Conservation (phyloP, 2,113 vertebrate species). For the Carlito syrichta region DNA sequence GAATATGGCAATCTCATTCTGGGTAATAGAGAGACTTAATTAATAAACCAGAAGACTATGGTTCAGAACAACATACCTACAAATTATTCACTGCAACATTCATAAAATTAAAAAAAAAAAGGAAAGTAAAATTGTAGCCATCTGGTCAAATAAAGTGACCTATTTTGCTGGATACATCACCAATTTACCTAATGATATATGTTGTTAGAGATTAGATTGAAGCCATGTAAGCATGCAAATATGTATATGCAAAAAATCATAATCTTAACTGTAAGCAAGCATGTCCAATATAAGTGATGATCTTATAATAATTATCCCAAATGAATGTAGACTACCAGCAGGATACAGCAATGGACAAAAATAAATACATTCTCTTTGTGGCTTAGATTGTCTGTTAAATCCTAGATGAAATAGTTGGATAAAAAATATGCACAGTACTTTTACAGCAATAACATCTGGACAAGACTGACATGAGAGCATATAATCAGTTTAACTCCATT, state of each 20-base stretch:
- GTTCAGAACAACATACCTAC: background rate
- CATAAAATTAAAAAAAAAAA: background rate
- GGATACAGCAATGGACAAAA: background rate
- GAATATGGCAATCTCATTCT: background rate
- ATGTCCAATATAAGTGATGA: background rate
- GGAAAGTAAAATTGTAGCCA: background rate
- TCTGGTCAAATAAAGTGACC: background rate
- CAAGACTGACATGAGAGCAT: background rate
- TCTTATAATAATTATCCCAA: background rate
- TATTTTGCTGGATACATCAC: background rate
- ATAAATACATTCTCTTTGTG: background rate
- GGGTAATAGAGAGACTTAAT: background rate
- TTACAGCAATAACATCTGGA: background rate
- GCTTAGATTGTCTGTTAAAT: background rate
- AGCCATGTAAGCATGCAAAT: background rate
- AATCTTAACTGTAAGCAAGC: background rate
- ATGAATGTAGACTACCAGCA: background rate
- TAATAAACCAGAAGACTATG: background rate
- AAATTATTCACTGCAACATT: background rate
- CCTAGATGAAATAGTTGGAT: background rate
- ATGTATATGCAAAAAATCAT: background rate
- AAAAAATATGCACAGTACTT: background rate
- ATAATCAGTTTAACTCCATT: background rate
- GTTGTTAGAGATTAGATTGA: background rate
- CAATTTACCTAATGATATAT: background rate